Conservation (phyloP, 1,140 invertebrate genomes). For the Papilio polyxenes region DNA sequence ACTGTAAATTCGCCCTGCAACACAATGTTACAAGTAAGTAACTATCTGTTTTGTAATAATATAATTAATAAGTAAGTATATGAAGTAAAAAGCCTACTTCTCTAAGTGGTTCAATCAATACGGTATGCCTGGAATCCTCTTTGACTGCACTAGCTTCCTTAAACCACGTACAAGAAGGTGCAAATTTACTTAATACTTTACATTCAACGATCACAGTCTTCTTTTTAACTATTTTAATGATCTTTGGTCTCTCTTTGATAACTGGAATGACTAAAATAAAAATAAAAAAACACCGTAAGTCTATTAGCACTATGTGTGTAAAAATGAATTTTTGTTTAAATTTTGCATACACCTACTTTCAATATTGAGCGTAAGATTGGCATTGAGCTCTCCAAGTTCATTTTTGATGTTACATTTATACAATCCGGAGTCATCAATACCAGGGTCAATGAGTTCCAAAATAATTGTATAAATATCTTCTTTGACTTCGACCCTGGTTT, state of each 20-base stretch:
- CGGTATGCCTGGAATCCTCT: constrained; percentile 87
- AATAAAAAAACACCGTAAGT: constrained; percentile 36
- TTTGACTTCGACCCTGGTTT: constrained; percentile 88
- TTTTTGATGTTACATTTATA: constrained; percentile 99
- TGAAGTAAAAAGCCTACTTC: constrained; percentile 81
- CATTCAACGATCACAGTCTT: constrained; percentile 95
- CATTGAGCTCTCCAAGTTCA: constrained; percentile 96
- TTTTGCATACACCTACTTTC: constrained; percentile 88
- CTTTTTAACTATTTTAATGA: constrained; percentile 94
- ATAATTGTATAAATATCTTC: constrained; percentile 94
- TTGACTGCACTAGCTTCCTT: constrained; percentile 90
- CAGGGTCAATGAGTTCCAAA: constrained; percentile 95
- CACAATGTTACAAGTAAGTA: constrained; percentile 32
- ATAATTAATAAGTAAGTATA: not conserved
- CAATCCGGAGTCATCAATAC: constrained; percentile 96
- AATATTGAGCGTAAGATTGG: constrained; percentile 98
- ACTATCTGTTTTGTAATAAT: constrained; percentile 30
- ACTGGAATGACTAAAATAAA: constrained; percentile 91
- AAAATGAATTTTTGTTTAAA: constrained; percentile 23
- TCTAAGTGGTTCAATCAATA: constrained; percentile 88
- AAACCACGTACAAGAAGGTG: constrained; percentile 94
- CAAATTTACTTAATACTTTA: constrained; percentile 92
- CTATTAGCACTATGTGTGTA: constrained; percentile 40
- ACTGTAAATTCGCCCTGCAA: constrained; percentile 91
- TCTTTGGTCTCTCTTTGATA: constrained; percentile 94